Conservation (phyloP, 2,888 invertebrate genomes). For the Epicampocera succincta region DNA sequence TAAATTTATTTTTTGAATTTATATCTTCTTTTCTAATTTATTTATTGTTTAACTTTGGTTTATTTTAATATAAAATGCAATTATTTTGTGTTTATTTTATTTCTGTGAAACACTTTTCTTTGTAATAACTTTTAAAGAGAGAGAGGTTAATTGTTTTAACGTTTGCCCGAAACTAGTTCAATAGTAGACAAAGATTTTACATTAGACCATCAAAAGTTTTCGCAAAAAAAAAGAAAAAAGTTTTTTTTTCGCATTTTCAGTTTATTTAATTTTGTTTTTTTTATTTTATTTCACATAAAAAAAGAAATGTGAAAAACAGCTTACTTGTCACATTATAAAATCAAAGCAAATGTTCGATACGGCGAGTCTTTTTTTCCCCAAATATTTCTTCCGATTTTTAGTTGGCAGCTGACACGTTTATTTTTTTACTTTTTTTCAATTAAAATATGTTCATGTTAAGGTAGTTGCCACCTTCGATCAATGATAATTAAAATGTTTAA, state of each 20-base stretch:
- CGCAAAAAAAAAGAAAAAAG: conserved; percentile 39
- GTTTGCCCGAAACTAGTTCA: conserved; percentile 69
- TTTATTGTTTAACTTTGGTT: conserved; percentile 6
- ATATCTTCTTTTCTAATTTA: neutral
- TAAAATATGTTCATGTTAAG: conserved; percentile 63
- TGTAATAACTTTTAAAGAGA: conserved; percentile 28
- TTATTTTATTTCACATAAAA: conserved; percentile 34
- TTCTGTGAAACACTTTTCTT: conserved; percentile 39
- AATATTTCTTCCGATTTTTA: conserved; percentile 68
- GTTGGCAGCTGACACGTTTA: conserved; percentile 60
- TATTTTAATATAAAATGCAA: neutral
- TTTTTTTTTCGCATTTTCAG: conserved; percentile 44
- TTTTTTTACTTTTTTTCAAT: conserved; percentile 50
- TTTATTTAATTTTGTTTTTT: conserved; percentile 37
- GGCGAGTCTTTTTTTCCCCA: conserved; percentile 56
- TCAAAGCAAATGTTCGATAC: conserved; percentile 70
- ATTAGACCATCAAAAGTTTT: conserved; percentile 62
- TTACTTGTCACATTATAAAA: conserved; percentile 64
- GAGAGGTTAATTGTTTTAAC: conserved; percentile 69
- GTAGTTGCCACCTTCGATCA: conserved; percentile 67
- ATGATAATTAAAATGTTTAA: conserved; percentile 53
- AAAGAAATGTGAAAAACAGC: conserved; percentile 39
- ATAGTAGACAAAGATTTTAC: conserved; percentile 62
- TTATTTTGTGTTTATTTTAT: conserved; percentile 35
- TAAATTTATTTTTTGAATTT: neutral